Conservation (phyloP, 2,888 invertebrate species). For the Epistrophe grossulariae region DNA sequence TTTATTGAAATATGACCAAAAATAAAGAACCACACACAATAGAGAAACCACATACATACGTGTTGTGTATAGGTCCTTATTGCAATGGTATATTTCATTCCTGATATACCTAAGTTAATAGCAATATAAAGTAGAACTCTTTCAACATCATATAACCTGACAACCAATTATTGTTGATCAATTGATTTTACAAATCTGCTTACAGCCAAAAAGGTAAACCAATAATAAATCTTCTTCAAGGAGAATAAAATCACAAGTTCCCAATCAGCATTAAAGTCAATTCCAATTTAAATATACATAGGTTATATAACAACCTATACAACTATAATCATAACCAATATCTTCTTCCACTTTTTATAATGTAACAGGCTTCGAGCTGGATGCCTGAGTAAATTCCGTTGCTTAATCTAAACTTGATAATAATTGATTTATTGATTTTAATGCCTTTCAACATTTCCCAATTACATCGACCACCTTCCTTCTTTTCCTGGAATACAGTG, state of each 20-base stretch:
- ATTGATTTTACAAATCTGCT: constrained; percentile 28
- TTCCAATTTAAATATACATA: constrained; percentile 58
- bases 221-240: constrained; percentile 21
- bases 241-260: constrained; percentile 55
- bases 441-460: constrained; percentile 61
- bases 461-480: constrained; percentile 40
- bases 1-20: background rate
- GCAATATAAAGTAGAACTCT: background rate
- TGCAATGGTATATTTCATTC: background rate
- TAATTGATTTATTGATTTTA: constrained; percentile 75
- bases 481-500: background rate
- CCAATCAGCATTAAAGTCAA: constrained; percentile 67
- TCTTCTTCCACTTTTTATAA: background rate
- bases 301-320: background rate
- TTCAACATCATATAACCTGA: background rate
- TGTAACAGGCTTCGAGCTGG: constrained; percentile 1
- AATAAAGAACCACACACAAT: background rate
- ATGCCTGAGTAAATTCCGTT: constrained; percentile 43
- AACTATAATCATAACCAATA: background rate
- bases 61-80: background rate
- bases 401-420: constrained; percentile 70
- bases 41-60: background rate
- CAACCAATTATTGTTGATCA: constrained; percentile 41
- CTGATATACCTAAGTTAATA: background rate
- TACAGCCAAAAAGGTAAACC: constrained; percentile 37